A percentile compares a stretch with the other conserved stretches of the same genome.
Evolutionary conservation across 2,113 vertebrate species (phyloP).

Genomic region (Furnarius figulus): DNA sequence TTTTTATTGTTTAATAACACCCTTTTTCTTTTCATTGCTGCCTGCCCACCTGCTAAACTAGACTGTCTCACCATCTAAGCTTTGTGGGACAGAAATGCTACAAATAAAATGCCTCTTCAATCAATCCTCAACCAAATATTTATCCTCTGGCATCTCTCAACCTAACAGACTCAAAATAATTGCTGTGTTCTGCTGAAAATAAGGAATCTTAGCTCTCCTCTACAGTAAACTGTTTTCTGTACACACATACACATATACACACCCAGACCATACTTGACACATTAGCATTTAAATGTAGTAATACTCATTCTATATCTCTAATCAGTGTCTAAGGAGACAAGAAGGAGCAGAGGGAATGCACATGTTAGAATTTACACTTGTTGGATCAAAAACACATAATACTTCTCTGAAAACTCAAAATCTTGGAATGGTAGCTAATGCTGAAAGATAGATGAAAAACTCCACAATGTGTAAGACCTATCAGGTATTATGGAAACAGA

Average conservation of each 20-base stretch:
- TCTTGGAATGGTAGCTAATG: not conserved
- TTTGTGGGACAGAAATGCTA: not conserved
- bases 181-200: not conserved
- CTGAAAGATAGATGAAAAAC: not conserved
- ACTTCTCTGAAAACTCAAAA: not conserved
- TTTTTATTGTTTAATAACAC: not conserved
- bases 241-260: not conserved
- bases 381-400: not conserved
- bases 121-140: not conserved
- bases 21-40: not conserved
- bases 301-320: not conserved
- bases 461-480: not conserved
- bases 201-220: not conserved
- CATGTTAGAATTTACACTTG: not conserved
- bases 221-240: not conserved
- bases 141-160: not conserved
- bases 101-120: not conserved
- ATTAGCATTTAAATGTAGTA: not conserved
- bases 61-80: not conserved
- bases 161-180: not conserved
- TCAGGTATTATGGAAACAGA: not conserved
- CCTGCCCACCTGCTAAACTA: not conserved
- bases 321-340: not conserved
- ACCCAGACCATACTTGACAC: not conserved
- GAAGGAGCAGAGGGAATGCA: not conserved